Percentiles rank a stretch among this genome's conserved stretches.
Conservation (phyloP, 2,888 invertebrate species). For the Sepioteuthis lessoniana region DNA sequence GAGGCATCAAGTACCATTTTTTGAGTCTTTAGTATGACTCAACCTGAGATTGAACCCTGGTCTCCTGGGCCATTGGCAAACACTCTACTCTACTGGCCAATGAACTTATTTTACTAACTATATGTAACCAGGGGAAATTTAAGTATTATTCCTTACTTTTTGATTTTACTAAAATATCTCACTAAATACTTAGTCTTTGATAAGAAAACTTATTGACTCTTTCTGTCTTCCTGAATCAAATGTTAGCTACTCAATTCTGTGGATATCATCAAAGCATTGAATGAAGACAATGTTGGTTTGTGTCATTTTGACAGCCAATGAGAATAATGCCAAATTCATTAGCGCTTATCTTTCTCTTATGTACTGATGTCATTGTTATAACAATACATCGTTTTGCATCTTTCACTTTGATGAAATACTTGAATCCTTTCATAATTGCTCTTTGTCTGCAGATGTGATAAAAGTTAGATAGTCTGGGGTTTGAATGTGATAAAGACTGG, state of each 20-base stretch:
- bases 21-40: too few relatives aligned
- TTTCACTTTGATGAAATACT: too few relatives aligned
- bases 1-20: too few relatives aligned
- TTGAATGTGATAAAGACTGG: background rate
- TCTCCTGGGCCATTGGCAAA: too few relatives aligned
- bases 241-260: background rate
- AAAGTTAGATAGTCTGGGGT: background rate
- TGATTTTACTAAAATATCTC: background rate
- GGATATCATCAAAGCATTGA: background rate
- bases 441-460: background rate
- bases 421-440: too few relatives aligned
- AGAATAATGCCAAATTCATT: background rate
- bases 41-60: too few relatives aligned
- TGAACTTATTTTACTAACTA: too few relatives aligned
- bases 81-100: too few relatives aligned
- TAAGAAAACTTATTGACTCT: background rate
- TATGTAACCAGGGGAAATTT: too few relatives aligned
- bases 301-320: background rate
- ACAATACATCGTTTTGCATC: background rate
- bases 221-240: background rate
- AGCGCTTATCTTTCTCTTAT: background rate
- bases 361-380: background rate
- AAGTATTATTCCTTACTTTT: too few relatives aligned
- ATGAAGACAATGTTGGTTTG: background rate
- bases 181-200: background rate